Base-by-base conservation (phyloP, 1,140 invertebrate genomes). In the Ptiloglossa arizonensis region DNA sequence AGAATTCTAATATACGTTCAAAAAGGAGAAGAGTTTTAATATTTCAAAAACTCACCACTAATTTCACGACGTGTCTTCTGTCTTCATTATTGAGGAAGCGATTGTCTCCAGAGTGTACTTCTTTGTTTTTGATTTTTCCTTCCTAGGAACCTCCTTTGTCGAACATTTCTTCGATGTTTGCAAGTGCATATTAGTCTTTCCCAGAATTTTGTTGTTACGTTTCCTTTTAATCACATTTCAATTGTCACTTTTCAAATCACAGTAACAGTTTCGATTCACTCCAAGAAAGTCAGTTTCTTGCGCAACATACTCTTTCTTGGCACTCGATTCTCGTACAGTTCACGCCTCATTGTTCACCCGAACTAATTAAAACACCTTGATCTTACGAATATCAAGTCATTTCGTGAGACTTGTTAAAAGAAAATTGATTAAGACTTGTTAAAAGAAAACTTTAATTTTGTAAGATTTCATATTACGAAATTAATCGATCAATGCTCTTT, bases 1-100 rank as follows among this genome's bases (percentile, higher is more conserved):
- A 19, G 0, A 19, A 5, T 13, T 54, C 50, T 38, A 19, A 17
- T 17, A 6, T n/a, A n/a, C 24, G 5, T 46, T n/a, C 8, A 9
- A 46, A 15, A 15, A 24, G 4, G 6, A 35, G 13, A 27, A 17
- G n/a, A 13, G 24, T 24, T 29, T 29, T 32, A 50, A 50, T n/a
- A 22, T 11, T 19, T 52, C 19, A 3, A 46, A 5, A 57, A 69
- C 73, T 76, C 54, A 76, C 73, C 73, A 60, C 52, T 29, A 68
- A 57, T 76, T 76, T 76, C 44, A 60, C 73, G 48, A 68, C 24
- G 44, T 76, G 64, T 32, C 44, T 69, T 68, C 46, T 29, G 24
- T 69, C 66, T 50, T 76, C 73, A 41, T 76, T 44, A 76, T 59
- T n/a, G 54, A 76, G 22, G 6, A 75, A 54, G 66, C 54, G 38